These are phyloP conservation scores for Pocillopora grandis DNA, from an alignment of 92 coral and sea anemone species.

Conservation along the genomic window DNA sequence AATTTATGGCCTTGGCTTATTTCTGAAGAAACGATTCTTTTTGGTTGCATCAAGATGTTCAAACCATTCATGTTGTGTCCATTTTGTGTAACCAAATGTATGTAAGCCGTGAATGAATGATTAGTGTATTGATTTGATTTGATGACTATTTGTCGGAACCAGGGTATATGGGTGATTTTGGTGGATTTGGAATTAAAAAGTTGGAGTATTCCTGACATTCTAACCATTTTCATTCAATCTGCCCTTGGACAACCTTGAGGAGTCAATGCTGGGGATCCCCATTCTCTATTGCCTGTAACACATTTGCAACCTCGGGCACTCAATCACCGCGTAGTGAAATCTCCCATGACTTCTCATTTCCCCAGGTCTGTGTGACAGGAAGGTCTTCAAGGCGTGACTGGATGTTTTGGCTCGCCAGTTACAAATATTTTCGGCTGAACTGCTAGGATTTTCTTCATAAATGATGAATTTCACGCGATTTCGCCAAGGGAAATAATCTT, in stretches of 20 bases:
- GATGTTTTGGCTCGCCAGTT: conserved; percentile 20
- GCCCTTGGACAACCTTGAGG: conserved; percentile 3
- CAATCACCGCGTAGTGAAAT: conserved; percentile 13
- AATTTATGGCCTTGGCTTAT: too few species aligned
- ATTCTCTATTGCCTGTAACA: conserved; percentile 42
- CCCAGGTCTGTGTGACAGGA: conserved; percentile 10
- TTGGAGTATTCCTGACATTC: neutral
- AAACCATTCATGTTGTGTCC: too few species aligned
- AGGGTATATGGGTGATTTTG: too few species aligned
- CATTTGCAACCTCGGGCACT: conserved; percentile 25
- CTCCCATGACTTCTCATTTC: conserved; percentile 34
- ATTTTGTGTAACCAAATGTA: too few species aligned
- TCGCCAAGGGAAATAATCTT: neutral
- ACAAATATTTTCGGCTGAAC: conserved; percentile 35
- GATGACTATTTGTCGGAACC: too few species aligned
- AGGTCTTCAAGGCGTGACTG: conserved; percentile 11
- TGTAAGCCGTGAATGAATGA: too few species aligned
- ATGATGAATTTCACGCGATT: conserved; percentile 30
- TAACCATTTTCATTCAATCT: conserved; percentile 9
- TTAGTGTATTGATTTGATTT: too few species aligned
- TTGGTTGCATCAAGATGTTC: too few species aligned
- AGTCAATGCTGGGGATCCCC: conserved; percentile 35
- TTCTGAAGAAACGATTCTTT: too few species aligned
- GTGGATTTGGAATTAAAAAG: too few species aligned
- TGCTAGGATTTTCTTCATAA: conserved; percentile 27